Conservation (phyloP, 2,888 invertebrate species). For the Cinara cedri region DNA sequence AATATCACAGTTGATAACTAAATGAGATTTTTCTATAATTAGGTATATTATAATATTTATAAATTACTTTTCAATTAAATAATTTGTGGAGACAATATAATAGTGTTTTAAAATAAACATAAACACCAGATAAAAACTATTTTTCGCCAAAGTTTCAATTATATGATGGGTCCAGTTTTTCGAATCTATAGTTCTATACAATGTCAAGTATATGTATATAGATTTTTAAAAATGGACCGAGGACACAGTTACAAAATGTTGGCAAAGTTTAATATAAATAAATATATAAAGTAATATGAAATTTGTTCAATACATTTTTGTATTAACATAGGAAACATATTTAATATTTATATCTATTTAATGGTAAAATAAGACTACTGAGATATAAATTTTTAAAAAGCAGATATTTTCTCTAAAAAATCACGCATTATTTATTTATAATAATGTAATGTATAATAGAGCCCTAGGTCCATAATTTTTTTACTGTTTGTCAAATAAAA, state of each 20-base stretch:
- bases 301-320: background rate
- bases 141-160: too few species aligned
- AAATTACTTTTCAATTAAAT: constrained; percentile 8
- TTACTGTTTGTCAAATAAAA: constrained; percentile 2
- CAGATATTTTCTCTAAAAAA: background rate
- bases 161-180: constrained; percentile 8
- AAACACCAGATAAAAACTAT: background rate
- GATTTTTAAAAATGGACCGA: constrained; percentile 10
- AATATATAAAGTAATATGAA: background rate
- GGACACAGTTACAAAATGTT: background rate
- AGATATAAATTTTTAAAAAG: background rate
- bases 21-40: background rate
- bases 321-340: background rate
- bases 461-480: background rate
- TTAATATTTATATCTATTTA: background rate
- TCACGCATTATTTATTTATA: background rate
- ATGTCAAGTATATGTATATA: constrained; percentile 3
- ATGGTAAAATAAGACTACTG: background rate
- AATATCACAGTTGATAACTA: background rate
- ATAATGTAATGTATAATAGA: background rate
- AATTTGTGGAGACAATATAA: background rate
- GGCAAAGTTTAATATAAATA: background rate
- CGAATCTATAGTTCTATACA: background rate
- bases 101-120: background rate
- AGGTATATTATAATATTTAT: background rate